Base-by-base conservation (phyloP, 2,888 invertebrate species). In the Artemia sinica region DNA sequence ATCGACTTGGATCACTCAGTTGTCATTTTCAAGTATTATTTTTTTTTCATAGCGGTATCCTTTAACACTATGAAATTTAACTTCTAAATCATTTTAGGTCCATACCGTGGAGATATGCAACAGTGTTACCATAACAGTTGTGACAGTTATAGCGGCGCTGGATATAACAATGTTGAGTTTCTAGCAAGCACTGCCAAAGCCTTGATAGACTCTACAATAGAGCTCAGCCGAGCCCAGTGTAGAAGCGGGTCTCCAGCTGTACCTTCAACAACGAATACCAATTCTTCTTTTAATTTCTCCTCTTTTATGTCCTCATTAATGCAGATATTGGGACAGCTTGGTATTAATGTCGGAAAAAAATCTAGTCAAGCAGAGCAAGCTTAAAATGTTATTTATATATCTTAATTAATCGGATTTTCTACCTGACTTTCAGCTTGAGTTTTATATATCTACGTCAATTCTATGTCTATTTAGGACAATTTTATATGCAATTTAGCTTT, bases 101-200 rank as follows among this genome's bases (percentile, higher is more conserved):
- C 70, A 14, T 70, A 70, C 50, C 70, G 70, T 48, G 70, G 70
- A 6, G 41, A 65, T 10, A 70, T 70, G 70, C 70, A 70, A 49
- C 58, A 68, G 13, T 70, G 70, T 49, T 70, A 70, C 63, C 70
- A 70, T 49, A 50, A 70, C 48, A 48, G 65, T 28, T 70, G 70
- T 66, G 67, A 70, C 65, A 67, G 28, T 50, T 49, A 48, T 13
- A 58, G 18, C 28, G 11, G 63, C 63, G 63, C 63, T 9, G 63
- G 63, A n/a, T 70, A 68, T 58, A 68, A 65, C 49, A 50, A 70
- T 41, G 50, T 68, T 14, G 49, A 18, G 8, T 70, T 70, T 50
- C 52, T 70, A 58, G 58, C 68, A 14, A 68, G 68, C 65, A 70
- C 70, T 6, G 67, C 68, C 49, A 68, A 70, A 51, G 68, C 68